These are phyloP conservation scores for Accipiter cooperii DNA, from an alignment of 2,113 vertebrate genomes.

Conservation along the genomic window DNA sequence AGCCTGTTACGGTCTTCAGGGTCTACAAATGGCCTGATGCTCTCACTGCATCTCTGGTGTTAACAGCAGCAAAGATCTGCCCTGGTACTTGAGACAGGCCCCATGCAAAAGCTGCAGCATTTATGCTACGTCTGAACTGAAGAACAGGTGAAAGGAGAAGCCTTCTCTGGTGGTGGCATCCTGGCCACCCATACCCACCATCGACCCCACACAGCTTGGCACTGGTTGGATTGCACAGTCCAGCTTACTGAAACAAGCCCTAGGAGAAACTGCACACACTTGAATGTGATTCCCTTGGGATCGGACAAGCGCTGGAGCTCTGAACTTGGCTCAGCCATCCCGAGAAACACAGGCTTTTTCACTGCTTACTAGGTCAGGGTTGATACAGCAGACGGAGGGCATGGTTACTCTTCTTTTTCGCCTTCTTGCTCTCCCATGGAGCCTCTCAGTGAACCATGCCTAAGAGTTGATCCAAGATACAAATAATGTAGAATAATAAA, in stretches of 20 bases:
- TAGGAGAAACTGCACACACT: neutral
- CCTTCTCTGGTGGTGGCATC: neutral
- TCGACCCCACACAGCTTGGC: fast-evolving
- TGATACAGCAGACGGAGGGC: neutral
- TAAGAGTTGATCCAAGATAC: neutral
- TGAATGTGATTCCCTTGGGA: neutral
- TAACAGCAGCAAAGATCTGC: neutral
- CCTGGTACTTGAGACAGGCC: neutral
- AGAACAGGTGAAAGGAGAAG: neutral
- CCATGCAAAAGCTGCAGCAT: neutral
- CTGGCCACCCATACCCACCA: neutral
- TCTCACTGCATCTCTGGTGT: neutral
- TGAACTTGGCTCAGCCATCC: neutral
- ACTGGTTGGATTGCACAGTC: fast-evolving
- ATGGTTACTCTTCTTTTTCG: neutral
- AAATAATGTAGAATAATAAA: neutral
- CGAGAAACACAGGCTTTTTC: neutral
- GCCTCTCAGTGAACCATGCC: neutral
- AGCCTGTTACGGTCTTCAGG: neutral
- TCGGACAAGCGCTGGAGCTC: neutral
- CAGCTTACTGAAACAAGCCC: neutral
- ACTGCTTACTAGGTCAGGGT: neutral
- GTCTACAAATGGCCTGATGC: neutral
- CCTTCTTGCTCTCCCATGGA: neutral
- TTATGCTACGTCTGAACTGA: neutral